Evolutionary conservation across 2,888 invertebrate genomes (phyloP).

Genomic region (Bombylius major): DNA sequence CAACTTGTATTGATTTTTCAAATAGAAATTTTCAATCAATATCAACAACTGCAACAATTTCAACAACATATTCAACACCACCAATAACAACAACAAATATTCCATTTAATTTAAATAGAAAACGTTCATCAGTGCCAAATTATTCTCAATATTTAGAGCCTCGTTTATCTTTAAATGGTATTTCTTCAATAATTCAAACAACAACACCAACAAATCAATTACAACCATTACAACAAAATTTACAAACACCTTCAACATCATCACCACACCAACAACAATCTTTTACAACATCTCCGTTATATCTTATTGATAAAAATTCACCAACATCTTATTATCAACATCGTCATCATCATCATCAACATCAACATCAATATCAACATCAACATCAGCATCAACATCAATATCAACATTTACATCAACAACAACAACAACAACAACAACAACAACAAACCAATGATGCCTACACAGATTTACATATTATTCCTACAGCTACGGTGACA

Average conservation of each 20-base stretch:
- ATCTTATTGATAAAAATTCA: neutral
- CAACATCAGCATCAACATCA: neutral
- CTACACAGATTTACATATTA: conserved; percentile 5
- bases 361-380: neutral
- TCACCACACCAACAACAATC: neutral
- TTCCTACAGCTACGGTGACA: conserved; percentile 5
- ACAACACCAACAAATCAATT: conserved; percentile 24
- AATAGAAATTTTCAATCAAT: neutral
- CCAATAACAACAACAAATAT: neutral
- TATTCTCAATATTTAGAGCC: conserved; percentile 25
- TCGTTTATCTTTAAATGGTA: conserved; percentile 33
- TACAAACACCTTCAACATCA: neutral
- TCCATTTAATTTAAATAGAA: conserved; percentile 1
- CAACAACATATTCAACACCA: neutral
- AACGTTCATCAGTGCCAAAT: conserved; percentile 22
- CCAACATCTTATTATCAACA: neutral
- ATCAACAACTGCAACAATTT: conserved; percentile 6
- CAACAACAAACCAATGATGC: conserved; percentile 2
- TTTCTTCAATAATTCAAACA: neutral
- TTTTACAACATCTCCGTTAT: neutral
- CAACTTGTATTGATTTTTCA: neutral
- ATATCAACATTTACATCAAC: neutral
- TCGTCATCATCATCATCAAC: no score
- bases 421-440: neutral
- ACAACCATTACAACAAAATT: conserved; percentile 25